Evolutionary conservation across 1,140 invertebrate genomes (phyloP).

Genomic region (Protaetia brevitarsis): DNA sequence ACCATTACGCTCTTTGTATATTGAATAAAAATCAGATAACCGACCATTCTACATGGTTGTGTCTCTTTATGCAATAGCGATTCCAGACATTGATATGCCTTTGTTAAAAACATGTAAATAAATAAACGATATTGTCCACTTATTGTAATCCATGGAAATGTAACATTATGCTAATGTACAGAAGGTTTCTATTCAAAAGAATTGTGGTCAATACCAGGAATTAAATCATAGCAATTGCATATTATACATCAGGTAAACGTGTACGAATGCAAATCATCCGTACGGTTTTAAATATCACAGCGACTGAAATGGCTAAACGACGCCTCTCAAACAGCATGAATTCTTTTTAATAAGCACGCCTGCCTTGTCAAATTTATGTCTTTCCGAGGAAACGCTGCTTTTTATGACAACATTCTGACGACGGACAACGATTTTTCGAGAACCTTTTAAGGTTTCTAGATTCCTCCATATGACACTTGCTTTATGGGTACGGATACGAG

Average conservation of each 20-base stretch:
- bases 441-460: neutral
- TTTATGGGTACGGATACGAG: neutral
- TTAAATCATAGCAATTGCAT: constrained; percentile 8
- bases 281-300: neutral
- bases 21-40: neutral
- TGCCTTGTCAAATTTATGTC: neutral
- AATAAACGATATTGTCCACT: neutral
- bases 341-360: constrained; percentile 4
- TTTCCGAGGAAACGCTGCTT: neutral
- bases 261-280: constrained; percentile 10
- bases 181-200: neutral
- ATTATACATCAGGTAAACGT: constrained; percentile 7
- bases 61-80: neutral
- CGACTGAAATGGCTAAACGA: neutral
- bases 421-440: neutral
- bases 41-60: neutral
- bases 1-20: too few relatives aligned
- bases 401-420: neutral
- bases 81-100: neutral
- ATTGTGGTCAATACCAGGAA: neutral
- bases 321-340: neutral
- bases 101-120: constrained; percentile 8
- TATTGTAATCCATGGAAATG: constrained; percentile 2
- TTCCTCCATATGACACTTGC: neutral
- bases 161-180: constrained; percentile 6